A percentile compares a stretch with the other conserved stretches of the same genome.
These are phyloP conservation scores for Lepetodrilus schrolli DNA, from an alignment of 2,888 invertebrate genomes.

Conservation along the genomic window DNA sequence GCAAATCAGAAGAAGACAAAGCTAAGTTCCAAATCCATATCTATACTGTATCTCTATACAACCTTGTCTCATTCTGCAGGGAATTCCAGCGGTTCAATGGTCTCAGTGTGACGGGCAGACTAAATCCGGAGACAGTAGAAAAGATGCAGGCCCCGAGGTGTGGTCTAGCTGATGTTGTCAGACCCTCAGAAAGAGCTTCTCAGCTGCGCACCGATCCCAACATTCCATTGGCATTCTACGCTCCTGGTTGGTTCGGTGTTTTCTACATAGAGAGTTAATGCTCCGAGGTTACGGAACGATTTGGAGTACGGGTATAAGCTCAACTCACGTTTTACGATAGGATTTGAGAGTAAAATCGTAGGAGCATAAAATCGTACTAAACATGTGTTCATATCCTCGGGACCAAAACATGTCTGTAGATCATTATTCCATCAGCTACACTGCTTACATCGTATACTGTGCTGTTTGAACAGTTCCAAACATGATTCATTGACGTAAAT, in stretches of 20 bases:
- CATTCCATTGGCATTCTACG: constrained; percentile 48
- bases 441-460: too few relatives aligned
- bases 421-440: too few relatives aligned
- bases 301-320: background rate
- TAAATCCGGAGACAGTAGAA: constrained; percentile 58
- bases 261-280: too few relatives aligned
- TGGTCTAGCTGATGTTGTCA: constrained; percentile 66
- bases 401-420: too few relatives aligned
- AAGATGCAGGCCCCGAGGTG: constrained; percentile 70
- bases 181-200: constrained; percentile 44
- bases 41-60: too few relatives aligned
- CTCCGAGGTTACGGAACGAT: background rate
- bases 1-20: too few relatives aligned
- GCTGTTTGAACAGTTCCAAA: too few relatives aligned
- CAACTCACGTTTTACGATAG: background rate
- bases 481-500: too few relatives aligned
- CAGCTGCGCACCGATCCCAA: constrained; percentile 30
- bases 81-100: constrained; percentile 68
- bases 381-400: too few relatives aligned
- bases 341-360: background rate
- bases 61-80: too few relatives aligned
- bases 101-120: constrained; percentile 60
- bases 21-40: too few relatives aligned
- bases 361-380: background rate
- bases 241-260: constrained; percentile 44